Base-by-base conservation (phyloP, 2,888 invertebrate species). In the Galeopsomyia nigrocyanea region DNA sequence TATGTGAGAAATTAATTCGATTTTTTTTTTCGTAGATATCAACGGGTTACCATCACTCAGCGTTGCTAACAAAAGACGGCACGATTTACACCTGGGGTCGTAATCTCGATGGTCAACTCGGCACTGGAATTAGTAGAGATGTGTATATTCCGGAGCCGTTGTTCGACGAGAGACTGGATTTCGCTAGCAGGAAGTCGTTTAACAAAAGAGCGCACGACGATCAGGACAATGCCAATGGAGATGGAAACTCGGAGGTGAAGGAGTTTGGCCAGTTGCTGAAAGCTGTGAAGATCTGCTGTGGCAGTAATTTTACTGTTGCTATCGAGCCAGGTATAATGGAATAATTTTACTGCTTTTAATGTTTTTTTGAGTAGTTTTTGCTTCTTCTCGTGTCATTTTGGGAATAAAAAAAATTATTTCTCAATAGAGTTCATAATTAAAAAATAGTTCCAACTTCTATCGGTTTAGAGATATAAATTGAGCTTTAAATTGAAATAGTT, bases 21-120 rank as follows among this genome's bases (percentile, higher is more conserved):
- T 71, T 58, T 75, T 55, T 63, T 64, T 62, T 66, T 47, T 73
- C 78, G 22, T 26, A 85, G 83, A 82, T 86, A 78, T 82, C 93
- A 55, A 92, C 93, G 71, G 97, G 97, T 0, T 93, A 94, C 86
- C 93, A 95, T 82, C 97, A 97, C 84, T 94, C 93, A 51, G 92
- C 92, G 53, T 86, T 95, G 64, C 84, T 95, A 62, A 92, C 93
- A 55, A 90, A 90, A 66, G 89, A 90, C 65, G 94, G 94, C 6
- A 89, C 90, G 9, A 86, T 95, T 1, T 95, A 93, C 80, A 90
- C 92, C 0, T 97, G 96, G 95, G 97, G 97, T 1, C 90, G 95
- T 75, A 96, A 95, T 87, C 90, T 95, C 75, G 96, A 97, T 82
- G 96, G 96, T 49, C 97, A 97, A 84, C 87, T 97, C 67, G 96